These are phyloP conservation scores for Carcinoscorpius rotundicauda DNA, from an alignment of 1,140 invertebrate species.

Conservation along the genomic window DNA sequence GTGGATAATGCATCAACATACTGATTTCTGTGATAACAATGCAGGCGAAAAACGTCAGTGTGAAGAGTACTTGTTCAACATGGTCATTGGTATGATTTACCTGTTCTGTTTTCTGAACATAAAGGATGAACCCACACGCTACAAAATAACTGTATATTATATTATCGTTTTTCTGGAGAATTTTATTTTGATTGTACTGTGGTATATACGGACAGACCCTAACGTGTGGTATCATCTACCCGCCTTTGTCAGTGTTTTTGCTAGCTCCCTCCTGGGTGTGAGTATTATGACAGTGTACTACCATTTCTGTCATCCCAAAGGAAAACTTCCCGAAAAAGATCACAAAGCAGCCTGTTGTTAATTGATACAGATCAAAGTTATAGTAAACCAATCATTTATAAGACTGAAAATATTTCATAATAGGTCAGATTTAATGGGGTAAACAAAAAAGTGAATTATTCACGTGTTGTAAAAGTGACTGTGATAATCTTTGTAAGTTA, in stretches of 20 bases:
- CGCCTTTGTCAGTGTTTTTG: constrained; percentile 26
- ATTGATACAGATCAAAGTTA: too few species aligned
- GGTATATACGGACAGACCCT: constrained; percentile 29
- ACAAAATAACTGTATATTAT: constrained; percentile 36
- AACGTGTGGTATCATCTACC: constrained; percentile 25
- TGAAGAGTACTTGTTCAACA: constrained; percentile 36
- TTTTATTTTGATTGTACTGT: constrained; percentile 34
- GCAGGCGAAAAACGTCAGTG: constrained; percentile 23
- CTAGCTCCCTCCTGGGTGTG: constrained; percentile 30
- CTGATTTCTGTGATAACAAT: constrained; percentile 30
- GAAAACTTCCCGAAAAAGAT: too few species aligned
- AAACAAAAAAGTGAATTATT: too few species aligned
- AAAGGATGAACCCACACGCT: constrained; percentile 35
- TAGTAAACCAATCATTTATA: too few species aligned
- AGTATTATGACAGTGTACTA: constrained; percentile 34
- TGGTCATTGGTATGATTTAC: constrained; percentile 38
- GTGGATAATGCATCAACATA: constrained; percentile 38
- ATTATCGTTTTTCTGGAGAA: constrained; percentile 37
- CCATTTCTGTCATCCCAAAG: constrained; percentile 29
- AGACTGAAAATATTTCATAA: too few species aligned
- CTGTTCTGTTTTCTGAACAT: constrained; percentile 41
- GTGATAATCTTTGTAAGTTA: too few species aligned
- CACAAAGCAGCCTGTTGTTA: too few species aligned
- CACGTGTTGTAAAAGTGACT: too few species aligned
- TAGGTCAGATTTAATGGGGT: too few species aligned